Evolutionary conservation across 2,113 vertebrate genomes (phyloP).

Genomic region (Baryphthengus martii): DNA sequence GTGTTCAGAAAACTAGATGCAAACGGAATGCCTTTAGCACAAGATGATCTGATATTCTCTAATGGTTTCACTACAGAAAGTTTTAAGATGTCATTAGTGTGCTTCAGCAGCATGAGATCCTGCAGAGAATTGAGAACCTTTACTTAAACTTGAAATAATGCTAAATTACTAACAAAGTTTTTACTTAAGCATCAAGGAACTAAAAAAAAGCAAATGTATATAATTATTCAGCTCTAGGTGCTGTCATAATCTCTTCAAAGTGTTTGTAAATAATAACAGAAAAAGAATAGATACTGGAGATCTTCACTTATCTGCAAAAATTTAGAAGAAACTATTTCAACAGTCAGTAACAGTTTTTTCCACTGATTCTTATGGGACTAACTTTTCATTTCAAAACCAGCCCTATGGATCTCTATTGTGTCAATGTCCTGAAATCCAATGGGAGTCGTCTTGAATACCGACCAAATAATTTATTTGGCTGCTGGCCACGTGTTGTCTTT

Average conservation of each 20-base stretch:
- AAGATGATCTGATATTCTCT: not conserved
- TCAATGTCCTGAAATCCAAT: not conserved
- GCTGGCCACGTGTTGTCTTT: conserved; percentile 41
- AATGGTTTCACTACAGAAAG: not conserved
- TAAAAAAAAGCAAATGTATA: not conserved
- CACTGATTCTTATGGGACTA: not conserved
- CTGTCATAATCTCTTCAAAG: not conserved
- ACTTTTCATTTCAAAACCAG: not conserved
- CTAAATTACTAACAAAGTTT: not conserved
- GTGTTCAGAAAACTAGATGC: not conserved
- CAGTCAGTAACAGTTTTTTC: not conserved
- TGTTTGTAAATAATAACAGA: not conserved
- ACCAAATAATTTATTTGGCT: conserved; percentile 37
- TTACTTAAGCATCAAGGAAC: not conserved
- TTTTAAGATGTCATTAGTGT: not conserved
- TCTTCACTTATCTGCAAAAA: not conserved
- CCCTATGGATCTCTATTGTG: not conserved
- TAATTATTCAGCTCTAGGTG: not conserved
- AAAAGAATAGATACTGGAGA: not conserved
- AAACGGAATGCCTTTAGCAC: not conserved
- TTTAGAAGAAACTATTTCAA: not conserved
- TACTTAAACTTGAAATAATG: not conserved
- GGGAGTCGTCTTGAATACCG: not conserved
- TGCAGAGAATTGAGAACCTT: not conserved
- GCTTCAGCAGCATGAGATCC: not conserved